Conservation (phyloP, 2,113 vertebrate genomes). For the Nicator chloris region DNA sequence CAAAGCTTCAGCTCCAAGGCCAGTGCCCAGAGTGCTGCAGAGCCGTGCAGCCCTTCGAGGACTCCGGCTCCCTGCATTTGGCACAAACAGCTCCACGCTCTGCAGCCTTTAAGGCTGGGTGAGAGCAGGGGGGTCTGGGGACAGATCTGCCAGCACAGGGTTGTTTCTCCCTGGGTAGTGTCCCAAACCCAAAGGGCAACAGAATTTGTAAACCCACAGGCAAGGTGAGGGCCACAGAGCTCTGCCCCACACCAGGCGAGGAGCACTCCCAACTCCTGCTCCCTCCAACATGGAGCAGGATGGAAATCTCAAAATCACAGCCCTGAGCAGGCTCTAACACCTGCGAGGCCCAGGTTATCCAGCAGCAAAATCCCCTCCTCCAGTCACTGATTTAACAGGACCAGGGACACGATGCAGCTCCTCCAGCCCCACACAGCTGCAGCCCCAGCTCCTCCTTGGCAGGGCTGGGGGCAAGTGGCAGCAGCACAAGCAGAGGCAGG, state of each 20-base stretch:
- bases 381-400: background rate
- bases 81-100: background rate
- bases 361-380: background rate
- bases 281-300: accelerated
- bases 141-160: background rate
- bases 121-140: background rate
- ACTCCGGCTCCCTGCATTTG: accelerated
- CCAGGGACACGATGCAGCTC: accelerated
- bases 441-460: accelerated
- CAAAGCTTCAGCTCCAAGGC: background rate
- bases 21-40: background rate
- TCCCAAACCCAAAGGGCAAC: background rate
- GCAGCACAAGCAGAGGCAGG: background rate
- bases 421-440: accelerated
- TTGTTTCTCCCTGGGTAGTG: accelerated
- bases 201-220: background rate
- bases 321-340: background rate
- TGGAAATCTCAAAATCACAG: accelerated
- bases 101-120: background rate
- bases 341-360: accelerated
- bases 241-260: background rate
- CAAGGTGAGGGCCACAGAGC: accelerated
- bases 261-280: accelerated
- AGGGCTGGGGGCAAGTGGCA: background rate
- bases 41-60: background rate